These are phyloP conservation scores for Steinernema khuongi DNA, from an alignment of 1,140 invertebrate species.

Conservation along the genomic window DNA sequence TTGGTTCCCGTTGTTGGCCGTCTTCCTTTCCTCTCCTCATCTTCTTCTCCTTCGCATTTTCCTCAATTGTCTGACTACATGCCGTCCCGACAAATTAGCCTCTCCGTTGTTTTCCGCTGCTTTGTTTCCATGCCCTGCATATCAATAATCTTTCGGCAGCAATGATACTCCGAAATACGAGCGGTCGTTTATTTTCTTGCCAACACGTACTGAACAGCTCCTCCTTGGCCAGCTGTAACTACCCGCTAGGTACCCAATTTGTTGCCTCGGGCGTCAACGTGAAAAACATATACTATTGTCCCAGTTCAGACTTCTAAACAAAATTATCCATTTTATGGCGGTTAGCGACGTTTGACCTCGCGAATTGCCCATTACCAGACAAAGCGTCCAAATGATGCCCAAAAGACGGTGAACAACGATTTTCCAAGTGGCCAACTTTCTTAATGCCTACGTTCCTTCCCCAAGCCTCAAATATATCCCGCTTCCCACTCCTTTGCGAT, in stretches of 20 bases:
- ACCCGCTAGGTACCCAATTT: no score
- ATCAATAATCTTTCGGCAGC: constrained; percentile 15
- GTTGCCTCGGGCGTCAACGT: no score
- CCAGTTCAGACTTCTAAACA: no score
- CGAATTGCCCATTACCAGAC: no score
- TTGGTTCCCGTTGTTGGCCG: not conserved
- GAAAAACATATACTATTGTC: not conserved
- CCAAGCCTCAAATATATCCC: not conserved
- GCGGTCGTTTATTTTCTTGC: constrained; percentile 5
- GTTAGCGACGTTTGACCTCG: no score
- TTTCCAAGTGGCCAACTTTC: no score
- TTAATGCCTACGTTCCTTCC: no score
- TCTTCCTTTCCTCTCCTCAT: not conserved
- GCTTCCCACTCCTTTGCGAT: not conserved
- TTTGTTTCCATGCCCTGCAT: constrained; percentile 3
- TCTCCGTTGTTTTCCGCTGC: constrained; percentile 6
- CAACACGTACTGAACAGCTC: not conserved
- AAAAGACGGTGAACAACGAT: no score
- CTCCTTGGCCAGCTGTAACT: not conserved
- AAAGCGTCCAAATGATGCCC: no score
- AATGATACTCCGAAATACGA: not conserved
- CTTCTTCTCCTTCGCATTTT: not conserved
- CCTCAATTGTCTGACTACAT: not conserved
- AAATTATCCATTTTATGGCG: no score
- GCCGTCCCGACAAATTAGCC: constrained; percentile 7